A percentile compares a stretch with the other conserved stretches of the same genome.
phyloP scores from a whole-genome alignment of 1,140 invertebrate species.

The Bombus terrestris region DNA sequence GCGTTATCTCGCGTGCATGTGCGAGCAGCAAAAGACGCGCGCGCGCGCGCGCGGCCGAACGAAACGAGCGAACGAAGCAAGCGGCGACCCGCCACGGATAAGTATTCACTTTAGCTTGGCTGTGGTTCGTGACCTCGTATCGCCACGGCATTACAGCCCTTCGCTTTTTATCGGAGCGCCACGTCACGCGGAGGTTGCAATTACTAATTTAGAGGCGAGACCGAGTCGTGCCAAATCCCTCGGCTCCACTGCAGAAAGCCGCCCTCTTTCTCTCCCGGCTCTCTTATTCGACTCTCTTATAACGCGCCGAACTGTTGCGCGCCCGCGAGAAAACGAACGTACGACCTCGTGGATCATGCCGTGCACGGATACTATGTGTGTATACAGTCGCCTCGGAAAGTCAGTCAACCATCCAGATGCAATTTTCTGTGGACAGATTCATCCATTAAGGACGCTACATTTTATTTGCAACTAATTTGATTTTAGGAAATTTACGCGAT shows the following conservation, averaged over 20 bases:
- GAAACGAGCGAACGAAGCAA: constrained; percentile 7
- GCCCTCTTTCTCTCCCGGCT: constrained; percentile 72
- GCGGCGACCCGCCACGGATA: constrained; percentile 57
- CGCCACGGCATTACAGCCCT: constrained; percentile 68
- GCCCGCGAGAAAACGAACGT: background rate
- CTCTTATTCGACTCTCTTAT: constrained; percentile 55
- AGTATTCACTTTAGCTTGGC: constrained; percentile 74
- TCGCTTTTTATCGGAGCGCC: constrained; percentile 73
- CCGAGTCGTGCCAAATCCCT: constrained; percentile 79
- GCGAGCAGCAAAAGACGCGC: background rate
- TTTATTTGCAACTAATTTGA: rapidly evolving
- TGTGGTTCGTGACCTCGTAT: constrained; percentile 74
- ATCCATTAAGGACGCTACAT: too few relatives aligned
- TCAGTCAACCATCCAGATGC: background rate
- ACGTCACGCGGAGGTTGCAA: constrained; percentile 79
- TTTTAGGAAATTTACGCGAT: too few relatives aligned
- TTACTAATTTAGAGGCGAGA: constrained; percentile 82
- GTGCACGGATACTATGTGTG: background rate
- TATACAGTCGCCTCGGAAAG: background rate
- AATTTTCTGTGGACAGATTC: too few relatives aligned
- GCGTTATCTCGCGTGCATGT: constrained; percentile 43
- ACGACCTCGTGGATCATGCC: constrained; percentile 24
- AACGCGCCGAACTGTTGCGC: background rate
- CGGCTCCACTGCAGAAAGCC: constrained; percentile 60
- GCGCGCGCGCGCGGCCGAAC: constrained; percentile 52